phyloP scores from a whole-genome alignment of 2,113 vertebrate species.

The Erinaceus europaeus region DNA sequence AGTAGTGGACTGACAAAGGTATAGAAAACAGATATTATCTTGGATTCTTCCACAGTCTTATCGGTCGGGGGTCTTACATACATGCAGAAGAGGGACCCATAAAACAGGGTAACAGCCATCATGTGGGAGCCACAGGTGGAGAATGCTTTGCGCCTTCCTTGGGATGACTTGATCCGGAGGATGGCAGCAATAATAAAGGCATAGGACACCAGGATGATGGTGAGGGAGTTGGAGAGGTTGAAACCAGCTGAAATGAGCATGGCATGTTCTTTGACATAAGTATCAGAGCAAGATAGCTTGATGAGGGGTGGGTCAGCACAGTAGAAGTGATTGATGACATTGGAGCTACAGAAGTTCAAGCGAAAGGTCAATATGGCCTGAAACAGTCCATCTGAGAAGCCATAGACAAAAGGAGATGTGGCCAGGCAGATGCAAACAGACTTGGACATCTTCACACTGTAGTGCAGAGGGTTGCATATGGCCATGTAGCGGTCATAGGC shows the following conservation, averaged over 20 bases:
- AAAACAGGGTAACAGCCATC: constrained; percentile 46
- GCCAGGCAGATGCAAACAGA: neutral
- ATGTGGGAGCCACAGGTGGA: constrained; percentile 74
- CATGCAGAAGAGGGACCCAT: constrained; percentile 66
- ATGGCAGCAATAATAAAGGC: constrained; percentile 25
- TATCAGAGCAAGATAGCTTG: constrained; percentile 61
- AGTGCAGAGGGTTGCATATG: constrained; percentile 51
- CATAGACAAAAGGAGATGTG: constrained; percentile 49
- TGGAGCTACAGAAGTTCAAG: constrained; percentile 57
- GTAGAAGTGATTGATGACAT: constrained; percentile 70
- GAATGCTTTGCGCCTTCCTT: constrained; percentile 52
- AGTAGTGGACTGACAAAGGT: constrained; percentile 51
- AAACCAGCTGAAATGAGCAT: constrained; percentile 56
- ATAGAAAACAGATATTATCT: constrained; percentile 60
- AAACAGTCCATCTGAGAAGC: constrained; percentile 58
- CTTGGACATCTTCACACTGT: constrained; percentile 54
- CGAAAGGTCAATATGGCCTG: constrained; percentile 62
- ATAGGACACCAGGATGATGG: constrained; percentile 62
- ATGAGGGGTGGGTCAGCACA: constrained; percentile 58
- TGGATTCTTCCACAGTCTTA: constrained; percentile 55
- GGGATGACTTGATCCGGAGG: constrained; percentile 46
- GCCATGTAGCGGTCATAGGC: constrained; percentile 62
- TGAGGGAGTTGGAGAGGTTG: constrained; percentile 47
- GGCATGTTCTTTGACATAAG: constrained; percentile 50
- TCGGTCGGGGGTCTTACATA: constrained; percentile 55